These are phyloP conservation scores for Dasypogon diadema DNA, from an alignment of 2,888 invertebrate species.

Conservation along the genomic window DNA sequence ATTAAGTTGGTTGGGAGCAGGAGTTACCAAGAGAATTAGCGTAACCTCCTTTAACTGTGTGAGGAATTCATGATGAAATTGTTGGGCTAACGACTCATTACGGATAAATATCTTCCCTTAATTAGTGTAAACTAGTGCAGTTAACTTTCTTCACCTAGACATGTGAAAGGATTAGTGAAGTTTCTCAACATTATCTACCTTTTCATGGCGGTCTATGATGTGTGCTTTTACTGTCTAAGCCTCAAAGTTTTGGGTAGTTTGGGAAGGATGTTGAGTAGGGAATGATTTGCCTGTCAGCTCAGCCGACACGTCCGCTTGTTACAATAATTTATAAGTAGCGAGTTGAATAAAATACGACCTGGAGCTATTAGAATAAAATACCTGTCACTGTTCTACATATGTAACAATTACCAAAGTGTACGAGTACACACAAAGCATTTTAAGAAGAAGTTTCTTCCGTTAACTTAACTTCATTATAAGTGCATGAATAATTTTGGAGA, in stretches of 20 bases:
- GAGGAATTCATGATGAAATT: constrained; percentile 5
- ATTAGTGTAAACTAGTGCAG: constrained; percentile 27
- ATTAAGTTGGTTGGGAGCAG: constrained; percentile 12
- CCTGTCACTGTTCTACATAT: background rate
- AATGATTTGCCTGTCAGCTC: background rate
- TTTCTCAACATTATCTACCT: background rate
- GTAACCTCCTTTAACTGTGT: background rate
- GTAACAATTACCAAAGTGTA: background rate
- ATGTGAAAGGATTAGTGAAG: background rate
- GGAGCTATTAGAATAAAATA: background rate
- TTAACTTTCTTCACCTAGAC: constrained; percentile 19
- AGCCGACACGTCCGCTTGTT: background rate
- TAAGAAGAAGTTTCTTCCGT: background rate
- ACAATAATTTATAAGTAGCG: background rate
- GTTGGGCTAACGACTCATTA: constrained; percentile 33
- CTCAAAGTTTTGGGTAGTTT: background rate
- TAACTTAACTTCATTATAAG: background rate
- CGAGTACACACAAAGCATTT: background rate
- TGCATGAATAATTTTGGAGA: background rate
- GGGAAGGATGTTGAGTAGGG: background rate
- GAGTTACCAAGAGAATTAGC: constrained; percentile 14
- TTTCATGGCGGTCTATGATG: background rate
- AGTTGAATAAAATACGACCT: background rate
- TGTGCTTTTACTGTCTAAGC: background rate
- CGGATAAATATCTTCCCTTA: constrained; percentile 34